A percentile compares a stretch with the other conserved stretches of the same genome.
Conservation (phyloP, 2,113 vertebrate genomes). For the Channa maculata region DNA sequence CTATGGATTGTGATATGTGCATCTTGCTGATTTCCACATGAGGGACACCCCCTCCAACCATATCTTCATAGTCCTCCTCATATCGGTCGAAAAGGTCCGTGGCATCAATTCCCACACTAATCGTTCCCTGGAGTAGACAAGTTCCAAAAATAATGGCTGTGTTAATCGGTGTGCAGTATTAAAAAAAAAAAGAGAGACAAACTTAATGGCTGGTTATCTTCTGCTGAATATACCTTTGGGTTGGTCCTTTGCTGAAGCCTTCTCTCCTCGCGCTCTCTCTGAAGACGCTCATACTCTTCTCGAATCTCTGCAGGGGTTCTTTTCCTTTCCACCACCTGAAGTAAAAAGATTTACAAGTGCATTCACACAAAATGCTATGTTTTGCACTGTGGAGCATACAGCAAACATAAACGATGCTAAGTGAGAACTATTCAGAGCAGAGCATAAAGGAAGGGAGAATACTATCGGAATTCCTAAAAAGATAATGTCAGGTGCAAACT, state of each 20-base stretch:
- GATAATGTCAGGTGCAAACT: no score
- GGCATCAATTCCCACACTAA: conserved; percentile 96
- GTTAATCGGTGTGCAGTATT: no score
- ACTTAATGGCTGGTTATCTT: conserved; percentile 3
- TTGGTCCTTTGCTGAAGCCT: conserved; percentile 96
- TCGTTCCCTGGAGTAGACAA: conserved; percentile 87
- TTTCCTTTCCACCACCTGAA: conserved; percentile 94
- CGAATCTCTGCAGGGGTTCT: conserved; percentile 95
- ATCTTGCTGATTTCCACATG: conserved; percentile 98
- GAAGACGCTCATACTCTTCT: conserved; percentile 96
- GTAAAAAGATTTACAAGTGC: conserved; percentile 9
- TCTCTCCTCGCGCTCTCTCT: conserved; percentile 94
- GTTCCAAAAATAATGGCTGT: background rate
- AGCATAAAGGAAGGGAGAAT: no score
- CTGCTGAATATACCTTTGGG: conserved; percentile 88
- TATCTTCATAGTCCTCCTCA: conserved; percentile 94
- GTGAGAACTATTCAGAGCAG: no score
- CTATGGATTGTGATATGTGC: conserved; percentile 99
- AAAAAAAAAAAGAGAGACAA: no score
- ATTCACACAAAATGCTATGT: background rate
- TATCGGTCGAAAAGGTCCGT: conserved; percentile 98
- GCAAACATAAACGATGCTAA: background rate
- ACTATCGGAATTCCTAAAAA: no score
- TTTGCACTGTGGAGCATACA: background rate
- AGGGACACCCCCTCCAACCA: conserved; percentile 87